Evolutionary conservation across 1,140 invertebrate genomes (phyloP), one percentile per base, ranked within the genome.

Genomic region (Cherax destructor): DNA sequence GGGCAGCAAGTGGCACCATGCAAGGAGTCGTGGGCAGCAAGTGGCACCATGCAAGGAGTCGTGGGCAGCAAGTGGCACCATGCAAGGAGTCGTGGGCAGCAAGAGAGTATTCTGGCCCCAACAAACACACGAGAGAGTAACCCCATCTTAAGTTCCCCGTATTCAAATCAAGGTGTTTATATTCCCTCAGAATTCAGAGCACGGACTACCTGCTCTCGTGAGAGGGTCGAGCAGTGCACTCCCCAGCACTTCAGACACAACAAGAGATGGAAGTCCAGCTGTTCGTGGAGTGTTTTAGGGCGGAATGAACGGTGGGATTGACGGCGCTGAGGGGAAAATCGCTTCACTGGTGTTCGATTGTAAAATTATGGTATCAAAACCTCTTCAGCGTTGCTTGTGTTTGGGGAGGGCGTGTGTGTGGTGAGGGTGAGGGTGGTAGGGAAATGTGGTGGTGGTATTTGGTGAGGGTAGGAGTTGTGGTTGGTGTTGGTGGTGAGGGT

Each of bases 141-240:
- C 56, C 79, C 79, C 9, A 21, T 59, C 24, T 21, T 59, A 81
- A 30, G 79, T 81, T 21, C 50, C 21, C 47, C 21, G 79, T 81
- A 81, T 81, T 81, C 79, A 81, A 81, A 81, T 81, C 79, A 81
- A 13, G 50, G 21, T 13, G 50, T 81, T 81, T 56, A 81, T 81
- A 21, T 81, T 13, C 50, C 65, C 18, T 84, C 47, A 72, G 65
- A 59, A 81, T 81, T 81, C 79, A 81, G 21, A 81, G 50, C 79
- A n/a, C 79, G 79, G 21, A 18, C 79, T 7, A 56, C 56, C 79
- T 56, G 56, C 79, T 21, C 79, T 81, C 56, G 10, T 81, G 50
- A 52, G 50, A 59, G 79, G 50, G 79, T n/a, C 24, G 21, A 10
- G 0, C 50, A 24, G 18, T 13, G 50, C 56, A 41, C 13, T 24